Evolutionary conservation across 2,888 invertebrate species (phyloP), one percentile per base, ranked within the genome.

Genomic region (Harmothoe impar): DNA sequence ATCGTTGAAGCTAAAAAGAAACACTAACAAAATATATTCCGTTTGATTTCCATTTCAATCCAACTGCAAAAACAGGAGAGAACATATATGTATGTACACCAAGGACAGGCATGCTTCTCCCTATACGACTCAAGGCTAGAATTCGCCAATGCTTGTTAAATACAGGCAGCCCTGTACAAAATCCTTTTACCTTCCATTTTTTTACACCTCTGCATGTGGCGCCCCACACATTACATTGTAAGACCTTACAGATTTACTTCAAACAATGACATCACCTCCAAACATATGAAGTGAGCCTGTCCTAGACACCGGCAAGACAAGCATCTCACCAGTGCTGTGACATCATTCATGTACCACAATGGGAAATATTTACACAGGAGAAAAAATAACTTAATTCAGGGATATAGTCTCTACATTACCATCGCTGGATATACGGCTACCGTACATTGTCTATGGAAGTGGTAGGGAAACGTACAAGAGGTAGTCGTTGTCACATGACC

Each of bases 1-100:
- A 35, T 43, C 5, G 43, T 81, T 15, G 35, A 17, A 10, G 33
- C 0, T n/a, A 35, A 81, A 81, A 33, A 81, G 81, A 81, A 81
- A 81, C 72, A 29, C 81, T 81, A 81, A 81, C n/a, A 81, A 35
- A 81, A 25, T 81, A 77, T 25, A 81, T 72, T 12, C 72, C 35
- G 81, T 43, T 81, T 81, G 35, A 81, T 81, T 81, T 81, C 43
- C 43, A 81, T n/a, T 81, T 25, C 12, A 20, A n/a, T 62, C 62
- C 23, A 43, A 43, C 43, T 62, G 62, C 20, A 62, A 72, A 72
- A 3, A 43, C 43, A 3, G 10, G 43, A 43, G 10, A 7, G 72
- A 25, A 29, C 17, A 10, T 43, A 43, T 43, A 43, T 43, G 3
- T 43, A 43, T 43, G 43, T 43, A 43, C 43, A 72, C 72, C 25